Conservation (phyloP, 1,140 invertebrate genomes). For the Drosophila truncata region DNA sequence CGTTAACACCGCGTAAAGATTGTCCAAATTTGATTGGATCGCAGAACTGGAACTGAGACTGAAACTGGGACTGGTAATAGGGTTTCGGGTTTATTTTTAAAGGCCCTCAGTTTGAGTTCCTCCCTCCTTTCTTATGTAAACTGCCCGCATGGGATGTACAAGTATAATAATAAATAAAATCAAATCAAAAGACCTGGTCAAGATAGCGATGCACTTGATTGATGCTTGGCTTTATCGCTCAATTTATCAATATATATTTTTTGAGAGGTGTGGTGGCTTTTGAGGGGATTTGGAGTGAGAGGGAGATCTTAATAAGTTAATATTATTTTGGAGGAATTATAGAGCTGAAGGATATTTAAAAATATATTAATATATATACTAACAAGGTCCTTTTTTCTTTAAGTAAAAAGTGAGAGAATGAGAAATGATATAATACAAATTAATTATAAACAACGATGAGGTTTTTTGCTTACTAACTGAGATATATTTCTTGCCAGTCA, state of each 20-base stretch:
- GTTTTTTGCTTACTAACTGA: not conserved
- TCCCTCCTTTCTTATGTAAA: conserved; percentile 23
- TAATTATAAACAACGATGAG: too few relatives aligned
- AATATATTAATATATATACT: not conserved
- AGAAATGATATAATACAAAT: too few relatives aligned
- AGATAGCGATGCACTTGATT: conserved; percentile 48
- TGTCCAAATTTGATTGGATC: conserved; percentile 58
- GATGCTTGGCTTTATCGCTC: conserved; percentile 40
- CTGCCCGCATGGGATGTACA: not conserved
- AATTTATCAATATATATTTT: conserved; percentile 38
- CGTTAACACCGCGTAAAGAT: conserved; percentile 78
- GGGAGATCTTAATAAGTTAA: too few relatives aligned
- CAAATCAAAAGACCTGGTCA: conserved; percentile 21
- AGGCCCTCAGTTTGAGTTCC: not conserved
- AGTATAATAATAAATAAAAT: not conserved
- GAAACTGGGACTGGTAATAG: conserved; percentile 31
- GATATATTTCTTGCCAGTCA: not conserved
- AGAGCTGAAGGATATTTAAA: not conserved
- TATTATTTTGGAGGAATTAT: not conserved
- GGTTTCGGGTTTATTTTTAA: not conserved
- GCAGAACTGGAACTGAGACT: conserved; percentile 13
- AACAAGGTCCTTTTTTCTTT: too few relatives aligned
- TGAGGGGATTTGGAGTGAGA: not conserved
- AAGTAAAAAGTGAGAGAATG: not conserved
- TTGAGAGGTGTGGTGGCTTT: not conserved